Percentiles rank a stretch among this genome's conserved stretches.
Evolutionary conservation across 2,888 invertebrate species (phyloP).

Genomic region (Gymnoscelis rufifasciata): DNA sequence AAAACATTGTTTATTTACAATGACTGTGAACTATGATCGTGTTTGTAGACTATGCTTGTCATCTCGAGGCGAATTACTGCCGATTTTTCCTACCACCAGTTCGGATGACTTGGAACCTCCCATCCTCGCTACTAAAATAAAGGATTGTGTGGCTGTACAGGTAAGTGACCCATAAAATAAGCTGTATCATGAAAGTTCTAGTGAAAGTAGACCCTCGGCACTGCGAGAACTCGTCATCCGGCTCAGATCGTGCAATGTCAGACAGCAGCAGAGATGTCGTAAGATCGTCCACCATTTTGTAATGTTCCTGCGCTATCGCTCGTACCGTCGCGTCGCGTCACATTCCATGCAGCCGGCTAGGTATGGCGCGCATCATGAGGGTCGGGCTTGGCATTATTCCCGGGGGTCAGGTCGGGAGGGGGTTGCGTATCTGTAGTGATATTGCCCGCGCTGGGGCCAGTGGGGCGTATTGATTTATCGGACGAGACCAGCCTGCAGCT

Average conservation of each 20-base stretch:
- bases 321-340: conserved; percentile 73
- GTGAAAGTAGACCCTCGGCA: conserved; percentile 76
- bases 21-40: conserved; percentile 76
- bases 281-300: conserved; percentile 81
- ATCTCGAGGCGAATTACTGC: conserved; percentile 79
- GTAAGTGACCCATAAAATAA: conserved; percentile 73
- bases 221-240: conserved; percentile 77
- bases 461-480: conserved; percentile 75
- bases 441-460: conserved; percentile 57
- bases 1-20: conserved; percentile 73
- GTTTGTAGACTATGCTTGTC: conserved; percentile 83
- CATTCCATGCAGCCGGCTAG: conserved; percentile 73
- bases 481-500: conserved; percentile 74
- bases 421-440: conserved; percentile 57
- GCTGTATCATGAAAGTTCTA: conserved; percentile 57
- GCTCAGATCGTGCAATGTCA: conserved; percentile 73
- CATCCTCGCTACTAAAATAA: conserved; percentile 81
- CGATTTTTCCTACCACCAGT: conserved; percentile 80
- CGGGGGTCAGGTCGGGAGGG: conserved; percentile 70
- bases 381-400: conserved; percentile 68
- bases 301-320: conserved; percentile 75
- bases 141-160: conserved; percentile 82
- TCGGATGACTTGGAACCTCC: conserved; percentile 74
- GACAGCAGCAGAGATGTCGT: conserved; percentile 78
- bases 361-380: conserved; percentile 69